Evolutionary conservation across 2,888 invertebrate genomes (phyloP).

Genomic region (Drosophila differens): DNA sequence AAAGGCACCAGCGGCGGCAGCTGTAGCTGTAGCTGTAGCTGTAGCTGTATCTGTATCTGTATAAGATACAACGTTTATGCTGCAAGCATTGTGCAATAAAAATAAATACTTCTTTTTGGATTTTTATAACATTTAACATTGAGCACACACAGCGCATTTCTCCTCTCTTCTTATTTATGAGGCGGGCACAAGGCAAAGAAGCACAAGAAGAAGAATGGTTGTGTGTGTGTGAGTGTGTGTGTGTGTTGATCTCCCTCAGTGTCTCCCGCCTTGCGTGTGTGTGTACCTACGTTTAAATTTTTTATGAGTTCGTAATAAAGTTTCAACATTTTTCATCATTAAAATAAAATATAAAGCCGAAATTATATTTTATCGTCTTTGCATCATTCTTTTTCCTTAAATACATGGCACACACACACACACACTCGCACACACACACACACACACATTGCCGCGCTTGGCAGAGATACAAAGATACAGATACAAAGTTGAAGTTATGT

Average conservation of each 20-base stretch:
- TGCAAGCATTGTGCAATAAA: constrained; percentile 72
- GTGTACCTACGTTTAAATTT: constrained; percentile 77
- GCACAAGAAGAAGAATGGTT: constrained; percentile 31
- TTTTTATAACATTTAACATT: constrained; percentile 78
- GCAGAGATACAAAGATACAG: constrained; percentile 71
- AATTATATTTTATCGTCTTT: constrained; percentile 84
- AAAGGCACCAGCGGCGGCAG: constrained; percentile 16
- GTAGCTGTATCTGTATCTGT: constrained; percentile 31
- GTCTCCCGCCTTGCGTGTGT: constrained; percentile 27
- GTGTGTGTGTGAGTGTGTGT: constrained; percentile 40
- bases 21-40: constrained; percentile 6
- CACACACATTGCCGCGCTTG: constrained; percentile 32
- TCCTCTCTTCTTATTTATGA: constrained; percentile 68
- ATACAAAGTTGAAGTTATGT: constrained; percentile 81
- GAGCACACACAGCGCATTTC: constrained; percentile 61
- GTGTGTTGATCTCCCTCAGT: constrained; percentile 46
- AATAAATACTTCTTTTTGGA: constrained; percentile 70
- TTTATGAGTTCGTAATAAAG: constrained; percentile 83
- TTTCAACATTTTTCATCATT: constrained; percentile 85
- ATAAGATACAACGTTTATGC: constrained; percentile 58
- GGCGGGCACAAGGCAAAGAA: constrained; percentile 47
- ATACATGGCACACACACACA: constrained; percentile 66
- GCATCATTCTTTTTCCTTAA: constrained; percentile 81
- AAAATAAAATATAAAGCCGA: constrained; percentile 84
- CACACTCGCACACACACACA: constrained; percentile 21